Evolutionary conservation across 2,113 vertebrate genomes (phyloP).

Genomic region (Scophthalmus maximus): DNA sequence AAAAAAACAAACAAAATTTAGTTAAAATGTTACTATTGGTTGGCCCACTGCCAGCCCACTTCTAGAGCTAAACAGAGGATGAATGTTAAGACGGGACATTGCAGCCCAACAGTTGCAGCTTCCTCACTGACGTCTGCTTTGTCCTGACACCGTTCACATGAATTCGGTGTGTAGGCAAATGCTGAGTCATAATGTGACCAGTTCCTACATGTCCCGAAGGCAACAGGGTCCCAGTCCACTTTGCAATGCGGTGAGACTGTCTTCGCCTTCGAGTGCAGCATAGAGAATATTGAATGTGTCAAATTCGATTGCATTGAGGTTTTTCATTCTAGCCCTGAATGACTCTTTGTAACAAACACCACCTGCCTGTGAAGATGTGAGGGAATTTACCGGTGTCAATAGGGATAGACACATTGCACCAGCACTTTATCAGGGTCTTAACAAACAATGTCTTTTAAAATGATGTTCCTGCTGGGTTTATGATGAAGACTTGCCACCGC

Average conservation of each 20-base stretch:
- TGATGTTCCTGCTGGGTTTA: slow-evolving; percentile 26
- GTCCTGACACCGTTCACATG: background rate
- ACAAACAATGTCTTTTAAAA: slow-evolving; percentile 30
- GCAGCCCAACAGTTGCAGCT: background rate
- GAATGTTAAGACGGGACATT: background rate
- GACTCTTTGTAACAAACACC: background rate
- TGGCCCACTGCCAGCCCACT: too few species aligned
- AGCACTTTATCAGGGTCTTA: slow-evolving; percentile 23
- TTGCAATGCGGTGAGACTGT: background rate
- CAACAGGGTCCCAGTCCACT: background rate
- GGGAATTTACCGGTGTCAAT: background rate
- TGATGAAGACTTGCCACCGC: slow-evolving; percentile 32
- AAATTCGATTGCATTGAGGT: background rate
- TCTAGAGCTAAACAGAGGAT: background rate
- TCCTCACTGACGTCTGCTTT: background rate
- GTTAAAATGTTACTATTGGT: too few species aligned
- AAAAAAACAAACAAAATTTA: background rate
- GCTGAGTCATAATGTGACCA: slow-evolving; percentile 15
- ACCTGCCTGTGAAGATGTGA: background rate
- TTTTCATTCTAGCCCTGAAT: slow-evolving; percentile 5
- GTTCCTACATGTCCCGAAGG: slow-evolving; percentile 23
- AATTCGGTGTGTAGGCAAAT: background rate
- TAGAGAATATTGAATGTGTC: background rate
- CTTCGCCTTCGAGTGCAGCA: background rate
- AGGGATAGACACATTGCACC: slow-evolving; percentile 1